Percentiles rank a stretch among this genome's conserved stretches.
phyloP scores from a whole-genome alignment of 2,888 invertebrate species.

The Ernsta delagoae region DNA sequence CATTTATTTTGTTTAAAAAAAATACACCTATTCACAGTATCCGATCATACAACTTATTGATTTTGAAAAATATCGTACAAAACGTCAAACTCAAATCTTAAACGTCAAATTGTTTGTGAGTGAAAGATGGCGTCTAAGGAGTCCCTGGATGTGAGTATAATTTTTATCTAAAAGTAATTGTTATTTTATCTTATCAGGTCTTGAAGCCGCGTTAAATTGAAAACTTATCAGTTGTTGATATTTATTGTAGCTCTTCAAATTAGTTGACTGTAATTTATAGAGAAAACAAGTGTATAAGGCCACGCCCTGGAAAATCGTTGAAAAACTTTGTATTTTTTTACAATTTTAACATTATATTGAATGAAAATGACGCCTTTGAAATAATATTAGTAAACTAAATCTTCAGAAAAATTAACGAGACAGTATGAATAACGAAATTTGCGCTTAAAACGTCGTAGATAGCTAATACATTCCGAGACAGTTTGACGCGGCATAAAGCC shows the following conservation, averaged over 20 bases:
- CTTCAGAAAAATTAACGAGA: background rate
- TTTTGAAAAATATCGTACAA: constrained; percentile 66
- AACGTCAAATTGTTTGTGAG: constrained; percentile 76
- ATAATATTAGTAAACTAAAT: background rate
- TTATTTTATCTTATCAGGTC: constrained; percentile 32
- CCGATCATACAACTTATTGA: constrained; percentile 52
- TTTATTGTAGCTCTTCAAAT: background rate
- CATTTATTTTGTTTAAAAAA: too few relatives aligned
- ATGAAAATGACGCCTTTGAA: constrained; percentile 13
- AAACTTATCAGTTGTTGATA: background rate
- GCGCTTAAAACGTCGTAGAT: background rate
- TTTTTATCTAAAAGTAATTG: too few relatives aligned
- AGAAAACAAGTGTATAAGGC: constrained; percentile 40
- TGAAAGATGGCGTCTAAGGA: constrained; percentile 84
- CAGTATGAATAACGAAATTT: background rate
- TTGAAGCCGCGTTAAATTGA: constrained; percentile 25
- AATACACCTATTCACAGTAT: too few relatives aligned
- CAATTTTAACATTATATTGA: constrained; percentile 24
- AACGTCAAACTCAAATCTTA: constrained; percentile 45
- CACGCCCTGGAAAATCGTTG: constrained; percentile 45
- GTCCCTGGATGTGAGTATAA: constrained; percentile 79
- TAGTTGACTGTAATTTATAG: background rate
- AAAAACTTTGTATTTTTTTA: constrained; percentile 15
- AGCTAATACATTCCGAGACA: background rate
- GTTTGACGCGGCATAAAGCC: constrained; percentile 11